Percentiles rank a stretch among this genome's conserved stretches.
These are phyloP conservation scores for Actenoides hombroni DNA, from an alignment of 2,113 vertebrate species.

Conservation along the genomic window DNA sequence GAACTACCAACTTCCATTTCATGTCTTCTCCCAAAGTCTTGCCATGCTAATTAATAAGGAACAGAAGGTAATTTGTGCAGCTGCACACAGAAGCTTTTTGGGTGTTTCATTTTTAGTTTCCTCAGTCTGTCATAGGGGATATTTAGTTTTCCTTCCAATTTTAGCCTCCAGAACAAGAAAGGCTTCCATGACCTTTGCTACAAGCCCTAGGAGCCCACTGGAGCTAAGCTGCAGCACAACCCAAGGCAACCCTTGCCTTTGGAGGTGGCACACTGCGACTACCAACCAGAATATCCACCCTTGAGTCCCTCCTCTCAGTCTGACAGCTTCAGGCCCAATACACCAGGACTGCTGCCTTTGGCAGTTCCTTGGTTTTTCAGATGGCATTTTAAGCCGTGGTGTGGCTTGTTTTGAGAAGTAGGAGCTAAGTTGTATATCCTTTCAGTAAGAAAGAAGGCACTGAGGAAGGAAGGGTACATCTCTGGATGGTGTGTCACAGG, in stretches of 20 bases:
- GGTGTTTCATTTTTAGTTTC: neutral
- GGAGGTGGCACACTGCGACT: neutral
- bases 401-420: neutral
- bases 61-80: neutral
- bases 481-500: fast-evolving
- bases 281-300: neutral
- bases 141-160: conserved; percentile 35
- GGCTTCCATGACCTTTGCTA: neutral
- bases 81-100: neutral
- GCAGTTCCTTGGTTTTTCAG: neutral
- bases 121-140: neutral
- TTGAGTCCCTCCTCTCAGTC: neutral
- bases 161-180: conserved; percentile 27
- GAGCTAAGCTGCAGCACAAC: neutral
- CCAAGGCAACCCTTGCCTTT: neutral
- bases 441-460: neutral
- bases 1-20: neutral
- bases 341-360: neutral
- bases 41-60: neutral
- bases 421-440: neutral
- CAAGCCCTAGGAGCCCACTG: neutral
- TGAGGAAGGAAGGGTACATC: neutral
- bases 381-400: neutral
- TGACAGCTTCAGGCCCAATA: neutral
- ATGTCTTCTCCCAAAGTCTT: neutral